phyloP scores from a whole-genome alignment of 2,888 invertebrate genomes.

The Leptinotarsa rubiginosa region DNA sequence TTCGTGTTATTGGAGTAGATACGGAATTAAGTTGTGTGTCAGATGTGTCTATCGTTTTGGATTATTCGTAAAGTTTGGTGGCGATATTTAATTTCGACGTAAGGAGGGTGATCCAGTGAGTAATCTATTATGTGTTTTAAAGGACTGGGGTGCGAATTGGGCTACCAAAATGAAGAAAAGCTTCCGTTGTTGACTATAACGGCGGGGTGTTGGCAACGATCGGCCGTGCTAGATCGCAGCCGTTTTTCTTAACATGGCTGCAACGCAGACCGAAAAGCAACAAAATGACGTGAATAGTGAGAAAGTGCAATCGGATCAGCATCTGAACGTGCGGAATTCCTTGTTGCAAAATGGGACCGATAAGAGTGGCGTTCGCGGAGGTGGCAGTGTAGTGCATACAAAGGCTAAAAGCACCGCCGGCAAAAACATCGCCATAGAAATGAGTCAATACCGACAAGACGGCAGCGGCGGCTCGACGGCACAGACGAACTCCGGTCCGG shows the following conservation, averaged over 20 bases:
- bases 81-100: conserved; percentile 64
- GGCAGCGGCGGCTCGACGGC: conserved; percentile 67
- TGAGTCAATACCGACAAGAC: conserved; percentile 81
- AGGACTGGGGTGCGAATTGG: conserved; percentile 63
- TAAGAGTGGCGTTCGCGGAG: conserved; percentile 76
- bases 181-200: conserved; percentile 65
- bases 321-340: conserved; percentile 77
- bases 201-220: conserved; percentile 74
- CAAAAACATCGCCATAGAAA: conserved; percentile 68
- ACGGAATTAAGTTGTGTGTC: conserved; percentile 81
- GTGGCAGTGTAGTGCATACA: conserved; percentile 71
- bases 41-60: conserved; percentile 72
- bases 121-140: conserved; percentile 68
- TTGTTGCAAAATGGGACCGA: conserved; percentile 83
- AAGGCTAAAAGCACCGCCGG: conserved; percentile 77
- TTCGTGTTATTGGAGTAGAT: conserved; percentile 81
- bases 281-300: conserved; percentile 79
- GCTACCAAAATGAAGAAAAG: conserved; percentile 65
- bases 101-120: conserved; percentile 62
- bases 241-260: conserved; percentile 79
- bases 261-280: conserved; percentile 86
- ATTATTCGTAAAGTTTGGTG: conserved; percentile 66
- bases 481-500: conserved; percentile 57
- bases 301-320: conserved; percentile 75
- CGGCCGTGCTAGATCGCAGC: conserved; percentile 67